Evolutionary conservation across 2,113 vertebrate genomes (phyloP).

Genomic region (Furnarius figulus): DNA sequence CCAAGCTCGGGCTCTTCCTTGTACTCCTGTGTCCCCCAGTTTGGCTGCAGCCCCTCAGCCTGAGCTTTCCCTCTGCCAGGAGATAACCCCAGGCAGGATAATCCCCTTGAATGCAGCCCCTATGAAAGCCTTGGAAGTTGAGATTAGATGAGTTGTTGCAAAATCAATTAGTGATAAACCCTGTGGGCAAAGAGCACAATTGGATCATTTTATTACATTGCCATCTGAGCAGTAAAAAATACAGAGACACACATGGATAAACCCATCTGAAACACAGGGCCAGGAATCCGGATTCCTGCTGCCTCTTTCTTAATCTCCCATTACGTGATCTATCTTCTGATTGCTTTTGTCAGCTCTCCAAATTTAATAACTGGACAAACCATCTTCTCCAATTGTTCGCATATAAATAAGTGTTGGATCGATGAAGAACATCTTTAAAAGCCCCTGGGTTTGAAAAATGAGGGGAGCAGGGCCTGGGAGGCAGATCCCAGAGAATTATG

Average conservation of each 20-base stretch:
- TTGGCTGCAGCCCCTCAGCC: not conserved
- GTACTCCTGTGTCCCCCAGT: fast-evolving
- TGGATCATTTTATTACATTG: slow-evolving; percentile 37
- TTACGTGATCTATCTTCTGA: slow-evolving; percentile 61
- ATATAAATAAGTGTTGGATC: slow-evolving; percentile 46
- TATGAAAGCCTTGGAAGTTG: not conserved
- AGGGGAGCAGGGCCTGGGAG: not conserved
- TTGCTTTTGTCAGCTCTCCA: slow-evolving; percentile 67
- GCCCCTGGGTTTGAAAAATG: not conserved
- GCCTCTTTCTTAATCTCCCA: slow-evolving; percentile 60
- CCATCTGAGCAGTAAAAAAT: slow-evolving; percentile 35
- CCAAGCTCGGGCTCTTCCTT: not conserved
- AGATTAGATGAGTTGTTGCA: not conserved
- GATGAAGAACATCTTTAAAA: slow-evolving; percentile 35
- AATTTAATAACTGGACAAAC: slow-evolving; percentile 57
- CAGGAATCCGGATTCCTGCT: slow-evolving; percentile 11
- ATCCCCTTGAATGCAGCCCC: not conserved
- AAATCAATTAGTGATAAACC: slow-evolving; percentile 67
- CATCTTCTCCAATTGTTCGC: not conserved
- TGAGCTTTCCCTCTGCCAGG: not conserved
- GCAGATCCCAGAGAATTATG: not conserved
- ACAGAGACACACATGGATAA: not conserved
- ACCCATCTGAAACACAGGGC: slow-evolving; percentile 29
- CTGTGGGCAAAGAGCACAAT: slow-evolving; percentile 30
- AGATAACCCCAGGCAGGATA: not conserved